phyloP scores from a whole-genome alignment of 2,113 vertebrate species.

The Dendrocopos noguchii region DNA sequence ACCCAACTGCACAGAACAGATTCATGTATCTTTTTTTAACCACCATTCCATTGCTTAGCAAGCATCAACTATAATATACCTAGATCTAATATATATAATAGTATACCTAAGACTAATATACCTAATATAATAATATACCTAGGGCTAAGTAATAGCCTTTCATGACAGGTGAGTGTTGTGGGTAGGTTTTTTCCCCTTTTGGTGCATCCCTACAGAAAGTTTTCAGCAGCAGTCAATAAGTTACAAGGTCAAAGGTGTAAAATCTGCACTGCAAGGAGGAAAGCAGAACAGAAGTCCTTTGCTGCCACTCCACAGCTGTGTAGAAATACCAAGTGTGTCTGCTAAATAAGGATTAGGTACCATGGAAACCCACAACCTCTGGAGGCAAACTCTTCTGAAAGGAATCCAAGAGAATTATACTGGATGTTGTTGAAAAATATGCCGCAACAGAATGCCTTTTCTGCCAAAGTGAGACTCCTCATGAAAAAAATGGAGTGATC shows the following conservation, averaged over 20 bases:
- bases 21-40: not conserved
- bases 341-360: slow-evolving; percentile 33
- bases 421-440: not conserved
- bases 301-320: slow-evolving; percentile 27
- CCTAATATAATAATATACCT: not conserved
- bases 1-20: not conserved
- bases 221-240: not conserved
- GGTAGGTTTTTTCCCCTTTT: not conserved
- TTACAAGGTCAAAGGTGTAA: slow-evolving; percentile 17
- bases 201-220: not conserved
- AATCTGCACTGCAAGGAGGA: not conserved
- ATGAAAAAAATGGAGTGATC: not conserved
- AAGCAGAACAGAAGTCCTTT: not conserved
- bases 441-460: not conserved
- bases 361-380: slow-evolving; percentile 55
- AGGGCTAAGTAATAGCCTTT: not conserved
- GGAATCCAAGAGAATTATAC: not conserved
- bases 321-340: slow-evolving; percentile 26
- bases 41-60: not conserved
- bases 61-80: not conserved
- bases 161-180: not conserved
- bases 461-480: not conserved
- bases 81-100: not conserved
- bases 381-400: not conserved
- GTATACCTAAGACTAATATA: not conserved